Evolutionary conservation across 2,113 vertebrate genomes (phyloP), one percentile per base, ranked within the genome.

Genomic region (Spheniscus mendiculus): DNA sequence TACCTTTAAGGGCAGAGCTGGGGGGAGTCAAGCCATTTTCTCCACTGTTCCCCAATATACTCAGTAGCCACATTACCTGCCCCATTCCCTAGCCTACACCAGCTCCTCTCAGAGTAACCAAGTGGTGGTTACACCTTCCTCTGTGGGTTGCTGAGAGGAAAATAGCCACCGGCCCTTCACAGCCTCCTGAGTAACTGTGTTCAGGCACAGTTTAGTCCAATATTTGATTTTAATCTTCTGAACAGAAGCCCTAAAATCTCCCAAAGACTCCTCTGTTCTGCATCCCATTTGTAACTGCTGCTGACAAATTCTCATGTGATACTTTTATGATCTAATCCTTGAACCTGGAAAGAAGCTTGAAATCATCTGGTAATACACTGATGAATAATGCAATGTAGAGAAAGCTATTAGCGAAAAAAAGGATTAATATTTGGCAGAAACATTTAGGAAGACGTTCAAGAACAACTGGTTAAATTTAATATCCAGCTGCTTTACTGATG

Each of bases 391-490:
- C 55, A 97, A 87, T 86, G 74, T 92, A 96, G 84, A 92, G 59
- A 95, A 80, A 97, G n/a, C 58, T 87, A 97, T 96, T 89, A 96
- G 91, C 71, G 95, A 93, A 94, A 58, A 86, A 86, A 95, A 61
- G 63, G 58, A 97, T 97, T 95, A 95, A 96, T 97, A 93, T 56
- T 97, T 95, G 93, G 69, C 90, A 96, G 88, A 76, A 94, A 73
- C 79, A 83, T 67, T 89, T 59, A 81, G 58, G 87, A 95, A 96
- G 94, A 96, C 72, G 76, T 80, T 88, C 58, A 94, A 97, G 96
- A 93, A 50, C 65, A 93, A 97, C 56, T 85, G 90, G 93, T 53
- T 97, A 91, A 96, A 97, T 96, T 96, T 96, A 97, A 95, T 97
- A 96, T 95, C 73, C 92, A 97, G 79, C 71, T 93, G 90, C 82